Evolutionary conservation across 2,113 vertebrate genomes (phyloP).

Genomic region (Lepus europaeus): DNA sequence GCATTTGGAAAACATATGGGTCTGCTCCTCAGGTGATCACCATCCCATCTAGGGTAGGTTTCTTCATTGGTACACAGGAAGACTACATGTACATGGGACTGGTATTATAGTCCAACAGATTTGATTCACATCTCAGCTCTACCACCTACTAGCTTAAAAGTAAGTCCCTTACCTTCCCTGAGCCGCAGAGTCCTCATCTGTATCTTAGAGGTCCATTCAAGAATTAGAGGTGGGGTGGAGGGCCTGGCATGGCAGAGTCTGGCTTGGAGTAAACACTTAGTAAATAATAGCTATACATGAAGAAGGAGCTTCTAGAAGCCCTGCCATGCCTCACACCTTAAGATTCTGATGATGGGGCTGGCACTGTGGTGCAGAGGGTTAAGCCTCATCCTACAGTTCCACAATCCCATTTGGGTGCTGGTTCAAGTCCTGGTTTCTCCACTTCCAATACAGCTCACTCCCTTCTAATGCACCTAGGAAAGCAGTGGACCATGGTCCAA

Average conservation of each 20-base stretch:
- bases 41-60: background rate
- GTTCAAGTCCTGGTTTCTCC: no score
- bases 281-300: background rate
- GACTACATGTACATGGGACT: background rate
- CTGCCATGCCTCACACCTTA: background rate
- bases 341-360: background rate
- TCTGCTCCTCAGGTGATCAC: background rate
- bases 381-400: no score
- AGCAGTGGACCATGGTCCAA: no score
- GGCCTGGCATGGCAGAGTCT: background rate
- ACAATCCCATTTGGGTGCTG: no score
- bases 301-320: no score
- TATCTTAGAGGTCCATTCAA: background rate
- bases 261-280: background rate
- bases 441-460: no score
- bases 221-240: no score
- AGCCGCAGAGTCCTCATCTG: background rate
- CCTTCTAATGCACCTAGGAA: no score
- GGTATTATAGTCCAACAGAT: background rate
- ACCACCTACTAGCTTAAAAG: background rate
- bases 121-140: background rate
- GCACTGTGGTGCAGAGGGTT: no score
- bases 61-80: background rate
- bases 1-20: background rate
- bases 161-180: background rate